Evolutionary conservation across 2,113 vertebrate genomes (phyloP).

Genomic region (Trichechus manatus): DNA sequence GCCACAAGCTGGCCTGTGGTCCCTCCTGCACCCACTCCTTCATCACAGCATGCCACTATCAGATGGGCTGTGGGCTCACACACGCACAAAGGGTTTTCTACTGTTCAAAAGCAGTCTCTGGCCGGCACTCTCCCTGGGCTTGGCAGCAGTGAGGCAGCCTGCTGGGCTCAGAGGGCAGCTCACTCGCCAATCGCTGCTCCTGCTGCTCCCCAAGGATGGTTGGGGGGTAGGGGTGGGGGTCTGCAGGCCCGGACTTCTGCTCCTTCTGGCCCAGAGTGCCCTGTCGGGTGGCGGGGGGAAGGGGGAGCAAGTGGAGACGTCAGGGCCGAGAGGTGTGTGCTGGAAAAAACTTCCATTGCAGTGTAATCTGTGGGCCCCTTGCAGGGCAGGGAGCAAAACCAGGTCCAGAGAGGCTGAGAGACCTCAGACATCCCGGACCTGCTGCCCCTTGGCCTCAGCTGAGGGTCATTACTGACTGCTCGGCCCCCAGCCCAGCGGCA

Average conservation of each 20-base stretch:
- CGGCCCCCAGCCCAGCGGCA: neutral
- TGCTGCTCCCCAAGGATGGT: neutral
- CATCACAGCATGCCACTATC: neutral
- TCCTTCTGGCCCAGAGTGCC: neutral
- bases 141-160: neutral
- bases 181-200: neutral
- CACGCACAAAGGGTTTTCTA: neutral
- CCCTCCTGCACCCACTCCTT: no score
- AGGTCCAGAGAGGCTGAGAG: neutral
- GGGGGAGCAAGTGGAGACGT: neutral
- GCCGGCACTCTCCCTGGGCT: rapidly evolving
- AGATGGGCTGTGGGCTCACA: neutral
- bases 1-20: neutral
- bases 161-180: rapidly evolving
- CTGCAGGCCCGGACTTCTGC: neutral
- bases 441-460: no score
- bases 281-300: no score
- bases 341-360: neutral
- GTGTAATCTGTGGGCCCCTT: neutral
- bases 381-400: no score
- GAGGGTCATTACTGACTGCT: no score
- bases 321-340: neutral
- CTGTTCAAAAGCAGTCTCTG: neutral
- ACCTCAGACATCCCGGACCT: neutral
- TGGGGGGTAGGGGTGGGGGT: rapidly evolving